Base-by-base conservation (phyloP, 1,140 invertebrate genomes). In the Calosoma granatense region DNA sequence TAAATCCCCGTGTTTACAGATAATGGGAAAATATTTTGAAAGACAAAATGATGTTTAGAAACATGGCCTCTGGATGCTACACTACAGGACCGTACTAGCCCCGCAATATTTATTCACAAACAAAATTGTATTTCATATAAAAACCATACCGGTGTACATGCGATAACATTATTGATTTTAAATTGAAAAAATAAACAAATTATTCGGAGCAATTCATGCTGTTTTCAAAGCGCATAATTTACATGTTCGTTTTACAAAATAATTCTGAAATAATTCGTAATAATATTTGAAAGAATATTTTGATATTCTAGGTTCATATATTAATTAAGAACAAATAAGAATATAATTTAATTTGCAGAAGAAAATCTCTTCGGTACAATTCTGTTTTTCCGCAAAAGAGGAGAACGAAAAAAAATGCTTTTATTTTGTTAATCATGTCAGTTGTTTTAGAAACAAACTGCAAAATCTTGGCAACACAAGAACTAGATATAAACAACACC, bases 11-110 rank as follows among this genome's bases (percentile, higher is more conserved):
- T 47, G 41, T 47, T 47, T 47, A 47, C 9, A 17, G 41, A 47
- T 47, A 47, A 47, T 47, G 41, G 41, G 41, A 47, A 47, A 47
- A 47, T 47, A 47, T 47, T 47, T 47, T 47, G 41, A 47, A 47
- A 47, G 41, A 17, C 41, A 47, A 47, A 47, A 47, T 47, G 41
- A 47, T 47, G 41, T 47, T 47, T 47, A 47, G 17, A 47, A 47
- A 47, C 41, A 47, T 47, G 41, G 9, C 41, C n/a, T n/a, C n/a
- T n/a, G n/a, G 6, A 9, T 9, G 41, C 9, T 47, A 11, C n/a
- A 4, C 9, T 47, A 47, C 41, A 47, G 41, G 41, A 17, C 15
- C 6, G 9, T 17, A 47, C 17, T 47, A 3, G 17, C 41, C 15
- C 9, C 6, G 14, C 4, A 30, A 30, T 6, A 30, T 30, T 14